Conservation (phyloP, 2,888 invertebrate genomes). For the Ormyrus nitidulus region DNA sequence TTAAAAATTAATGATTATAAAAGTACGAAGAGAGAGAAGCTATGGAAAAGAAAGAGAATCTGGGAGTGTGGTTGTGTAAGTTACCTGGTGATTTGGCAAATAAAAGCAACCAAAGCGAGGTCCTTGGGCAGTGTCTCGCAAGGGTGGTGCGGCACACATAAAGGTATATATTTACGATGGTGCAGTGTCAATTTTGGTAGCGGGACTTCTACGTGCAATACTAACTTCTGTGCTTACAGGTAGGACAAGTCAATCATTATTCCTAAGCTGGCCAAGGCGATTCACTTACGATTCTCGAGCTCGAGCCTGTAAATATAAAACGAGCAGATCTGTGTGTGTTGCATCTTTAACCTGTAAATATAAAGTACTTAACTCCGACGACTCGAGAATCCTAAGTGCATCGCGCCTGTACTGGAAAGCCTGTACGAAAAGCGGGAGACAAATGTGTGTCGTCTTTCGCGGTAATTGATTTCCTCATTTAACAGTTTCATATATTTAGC, state of each 20-base stretch:
- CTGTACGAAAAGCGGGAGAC: slow-evolving; percentile 48
- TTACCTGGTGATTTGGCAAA: slow-evolving; percentile 54
- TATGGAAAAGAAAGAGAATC: slow-evolving; percentile 33
- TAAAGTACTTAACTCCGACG: too few relatives aligned
- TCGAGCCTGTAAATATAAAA: background rate
- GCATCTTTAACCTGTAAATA: background rate
- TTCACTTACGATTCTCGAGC: slow-evolving; percentile 32
- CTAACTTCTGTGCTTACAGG: slow-evolving; percentile 76
- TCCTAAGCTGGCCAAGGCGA: slow-evolving; percentile 62
- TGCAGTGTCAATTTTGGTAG: slow-evolving; percentile 76
- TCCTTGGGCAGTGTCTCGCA: slow-evolving; percentile 47
- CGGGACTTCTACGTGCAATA: slow-evolving; percentile 75
- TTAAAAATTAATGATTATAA: background rate
- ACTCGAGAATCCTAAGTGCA: slow-evolving; percentile 26
- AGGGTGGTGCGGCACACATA: slow-evolving; percentile 70
- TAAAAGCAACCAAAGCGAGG: slow-evolving; percentile 63
- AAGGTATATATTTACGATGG: slow-evolving; percentile 66
- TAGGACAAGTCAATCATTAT: slow-evolving; percentile 76
- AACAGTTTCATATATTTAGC: slow-evolving; percentile 40
- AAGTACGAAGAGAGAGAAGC: slow-evolving; percentile 18
- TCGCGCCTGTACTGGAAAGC: slow-evolving; percentile 29
- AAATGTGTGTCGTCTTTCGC: slow-evolving; percentile 56
- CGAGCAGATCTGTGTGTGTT: background rate
- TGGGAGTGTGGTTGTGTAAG: slow-evolving; percentile 52
- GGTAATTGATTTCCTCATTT: slow-evolving; percentile 25